Evolutionary conservation across 2,113 vertebrate species (phyloP), one percentile per base, ranked within the genome.

Genomic region (Argyrosomus japonicus): DNA sequence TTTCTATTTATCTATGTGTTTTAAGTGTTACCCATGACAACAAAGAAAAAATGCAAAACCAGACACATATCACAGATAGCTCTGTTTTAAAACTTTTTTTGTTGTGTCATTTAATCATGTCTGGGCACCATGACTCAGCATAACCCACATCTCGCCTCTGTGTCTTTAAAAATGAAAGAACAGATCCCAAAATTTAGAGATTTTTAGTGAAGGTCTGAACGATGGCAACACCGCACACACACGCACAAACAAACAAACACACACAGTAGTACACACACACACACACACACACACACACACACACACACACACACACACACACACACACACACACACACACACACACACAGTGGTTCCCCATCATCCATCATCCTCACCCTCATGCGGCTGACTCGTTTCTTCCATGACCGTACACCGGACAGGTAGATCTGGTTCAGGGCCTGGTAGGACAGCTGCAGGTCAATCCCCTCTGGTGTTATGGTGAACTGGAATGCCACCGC

Each of bases 401-500:
- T 97, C 97, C 97, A 98, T 2, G 96, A 96, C 15, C 96, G 94
- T 6, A 97, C 75, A 17, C 97, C 97, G 0, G 96, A 97, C 69
- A 94, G 91, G 92, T 95, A 97, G 92, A 97, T 95, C 80, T 97
- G 96, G 90, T 94, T 94, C 62, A 97, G 86, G 27, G 96, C 95
- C 6, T 95, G 93, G n/a, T 95, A 94, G 25, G 96, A 95, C 50
- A 97, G 92, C 29, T 93, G 96, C 72, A 95, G 92, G 48, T 97
- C 95, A 0, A 96, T 93, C 17, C 96, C 95, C 18, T 96, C 96
- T 0, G 95, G 94, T 0, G 95, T 96, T 84, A 96, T 95, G 14
- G 96, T 96, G 83, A 97, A 95, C 88, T 96, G 95, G 92, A 97
- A 97, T 0, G 95, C 95, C 70, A 96, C 97, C 0, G 97, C 97